Evolutionary conservation across 2,888 invertebrate species (phyloP).

Genomic region (Lasiommata megera): DNA sequence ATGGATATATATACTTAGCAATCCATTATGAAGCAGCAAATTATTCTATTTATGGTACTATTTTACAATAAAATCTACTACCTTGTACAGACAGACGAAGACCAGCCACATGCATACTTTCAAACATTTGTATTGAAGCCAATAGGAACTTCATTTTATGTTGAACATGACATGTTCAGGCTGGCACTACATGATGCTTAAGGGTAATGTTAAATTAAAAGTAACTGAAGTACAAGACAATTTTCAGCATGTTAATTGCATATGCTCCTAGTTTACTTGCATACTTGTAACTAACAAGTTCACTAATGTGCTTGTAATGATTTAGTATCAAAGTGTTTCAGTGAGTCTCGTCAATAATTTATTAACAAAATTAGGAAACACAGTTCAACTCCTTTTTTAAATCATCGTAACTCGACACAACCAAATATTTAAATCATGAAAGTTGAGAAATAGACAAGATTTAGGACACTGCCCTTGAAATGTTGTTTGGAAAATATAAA

Average conservation of each 20-base stretch:
- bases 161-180: constrained; percentile 97
- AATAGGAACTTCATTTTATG: constrained; percentile 92
- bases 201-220: constrained; percentile 28
- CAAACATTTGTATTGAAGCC: constrained; percentile 97
- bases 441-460: too few species aligned
- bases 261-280: not conserved
- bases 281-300: not conserved
- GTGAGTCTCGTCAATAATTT: too few species aligned
- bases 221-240: not conserved
- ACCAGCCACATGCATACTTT: constrained; percentile 95
- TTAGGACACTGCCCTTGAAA: too few species aligned
- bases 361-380: too few species aligned
- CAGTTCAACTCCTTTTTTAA: too few species aligned
- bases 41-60: not conserved
- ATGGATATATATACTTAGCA: too few species aligned
- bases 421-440: too few species aligned
- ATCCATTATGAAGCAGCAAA: too few species aligned
- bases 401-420: too few species aligned
- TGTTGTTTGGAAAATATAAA: too few species aligned
- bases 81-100: constrained; percentile 93
- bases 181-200: constrained; percentile 91
- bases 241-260: constrained; percentile 37
- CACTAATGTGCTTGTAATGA: too few species aligned
- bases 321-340: too few species aligned
- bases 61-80: constrained; percentile 52